A percentile compares a stretch with the other conserved stretches of the same genome.
Evolutionary conservation across 2,888 invertebrate species (phyloP).

Genomic region (Cataglyphis albicans): DNA sequence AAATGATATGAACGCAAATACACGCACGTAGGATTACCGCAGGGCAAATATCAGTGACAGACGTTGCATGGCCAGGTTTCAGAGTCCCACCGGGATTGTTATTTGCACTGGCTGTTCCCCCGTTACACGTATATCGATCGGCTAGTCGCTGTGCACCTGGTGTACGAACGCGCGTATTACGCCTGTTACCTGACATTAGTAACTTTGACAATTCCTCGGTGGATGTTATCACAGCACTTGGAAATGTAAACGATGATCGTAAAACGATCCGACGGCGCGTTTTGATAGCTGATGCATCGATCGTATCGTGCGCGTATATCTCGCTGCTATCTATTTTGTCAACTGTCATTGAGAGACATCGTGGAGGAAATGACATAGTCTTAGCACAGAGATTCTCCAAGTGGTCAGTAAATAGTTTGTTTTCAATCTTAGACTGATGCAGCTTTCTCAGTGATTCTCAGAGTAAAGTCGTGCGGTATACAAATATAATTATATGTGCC

Average conservation of each 20-base stretch:
- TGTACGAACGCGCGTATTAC: slow-evolving; percentile 34
- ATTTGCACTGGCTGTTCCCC: slow-evolving; percentile 67
- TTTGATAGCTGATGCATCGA: not conserved
- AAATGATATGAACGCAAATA: slow-evolving; percentile 59
- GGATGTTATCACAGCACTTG: slow-evolving; percentile 20
- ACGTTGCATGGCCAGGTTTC: slow-evolving; percentile 62
- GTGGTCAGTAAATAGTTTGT: not conserved
- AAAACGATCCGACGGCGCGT: slow-evolving; percentile 10
- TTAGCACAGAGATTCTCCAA: slow-evolving; percentile 3
- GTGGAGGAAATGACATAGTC: not conserved
- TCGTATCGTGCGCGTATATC: not conserved
- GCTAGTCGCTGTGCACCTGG: slow-evolving; percentile 25
- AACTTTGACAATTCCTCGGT: slow-evolving; percentile 56
- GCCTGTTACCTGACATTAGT: slow-evolving; percentile 34
- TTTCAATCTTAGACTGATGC: slow-evolving; percentile 3
- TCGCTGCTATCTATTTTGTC: not conserved
- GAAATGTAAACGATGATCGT: slow-evolving; percentile 40
- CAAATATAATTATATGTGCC: slow-evolving; percentile 40
- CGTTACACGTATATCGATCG: slow-evolving; percentile 58
- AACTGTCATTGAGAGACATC: not conserved
- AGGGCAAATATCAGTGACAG: slow-evolving; percentile 73
- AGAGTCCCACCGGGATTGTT: slow-evolving; percentile 72
- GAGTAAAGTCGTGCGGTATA: slow-evolving; percentile 3
- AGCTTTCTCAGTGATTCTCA: not conserved
- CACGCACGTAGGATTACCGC: slow-evolving; percentile 67